Evolutionary conservation across 2,888 invertebrate species (phyloP).

Genomic region (Lapara coniferarum): DNA sequence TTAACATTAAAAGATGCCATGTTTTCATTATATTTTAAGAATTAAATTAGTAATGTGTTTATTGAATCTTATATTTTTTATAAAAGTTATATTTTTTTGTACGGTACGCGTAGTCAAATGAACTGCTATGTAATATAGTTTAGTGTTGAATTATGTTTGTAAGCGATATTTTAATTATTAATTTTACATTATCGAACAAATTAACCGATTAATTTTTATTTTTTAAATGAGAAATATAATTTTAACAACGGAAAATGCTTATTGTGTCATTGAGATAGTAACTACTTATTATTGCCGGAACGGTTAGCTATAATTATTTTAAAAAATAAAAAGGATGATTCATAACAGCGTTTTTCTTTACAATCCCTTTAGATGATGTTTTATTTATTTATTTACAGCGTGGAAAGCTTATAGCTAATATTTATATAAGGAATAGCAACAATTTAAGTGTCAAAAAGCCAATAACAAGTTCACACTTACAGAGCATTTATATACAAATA

Average conservation of each 20-base stretch:
- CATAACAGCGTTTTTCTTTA: constrained; percentile 67
- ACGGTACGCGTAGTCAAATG: constrained; percentile 72
- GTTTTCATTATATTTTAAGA: constrained; percentile 74
- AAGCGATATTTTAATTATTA: constrained; percentile 63
- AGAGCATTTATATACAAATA: not conserved
- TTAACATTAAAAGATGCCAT: constrained; percentile 77
- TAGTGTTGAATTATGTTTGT: constrained; percentile 78
- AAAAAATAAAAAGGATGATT: constrained; percentile 84
- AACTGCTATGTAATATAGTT: constrained; percentile 75
- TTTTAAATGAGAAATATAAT: constrained; percentile 44
- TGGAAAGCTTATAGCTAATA: too few species aligned
- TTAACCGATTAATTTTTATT: constrained; percentile 71
- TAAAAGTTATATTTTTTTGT: constrained; percentile 80
- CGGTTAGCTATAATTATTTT: constrained; percentile 85
- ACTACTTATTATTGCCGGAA: constrained; percentile 82
- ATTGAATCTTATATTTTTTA: constrained; percentile 80
- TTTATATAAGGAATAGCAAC: too few species aligned
- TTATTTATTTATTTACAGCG: too few species aligned
- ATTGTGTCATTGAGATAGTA: constrained; percentile 82
- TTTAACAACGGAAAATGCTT: constrained; percentile 82
- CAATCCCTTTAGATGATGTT: not conserved
- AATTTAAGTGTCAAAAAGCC: too few species aligned
- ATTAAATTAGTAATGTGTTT: constrained; percentile 71
- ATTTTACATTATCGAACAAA: constrained; percentile 69
- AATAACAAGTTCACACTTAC: too few species aligned